Evolutionary conservation across 2,888 invertebrate genomes (phyloP).

Genomic region (Trichogramma evanescens): DNA sequence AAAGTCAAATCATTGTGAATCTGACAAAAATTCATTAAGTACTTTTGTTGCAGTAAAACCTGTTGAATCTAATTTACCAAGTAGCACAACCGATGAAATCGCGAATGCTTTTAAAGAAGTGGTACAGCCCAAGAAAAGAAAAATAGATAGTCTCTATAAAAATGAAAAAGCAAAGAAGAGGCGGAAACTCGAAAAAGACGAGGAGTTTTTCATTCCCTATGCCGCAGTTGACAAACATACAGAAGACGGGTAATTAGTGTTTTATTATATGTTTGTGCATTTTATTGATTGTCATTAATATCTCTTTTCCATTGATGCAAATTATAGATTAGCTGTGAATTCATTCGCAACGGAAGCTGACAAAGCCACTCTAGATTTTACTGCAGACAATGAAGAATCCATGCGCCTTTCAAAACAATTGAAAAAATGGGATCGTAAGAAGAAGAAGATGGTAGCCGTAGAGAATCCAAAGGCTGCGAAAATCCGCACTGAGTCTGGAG

Average conservation of each 20-base stretch:
- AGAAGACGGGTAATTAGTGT: conserved; percentile 62
- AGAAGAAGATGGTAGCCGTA: conserved; percentile 86
- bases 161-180: conserved; percentile 50
- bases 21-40: neutral
- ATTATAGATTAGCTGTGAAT: conserved; percentile 65
- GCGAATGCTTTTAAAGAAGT: conserved; percentile 54
- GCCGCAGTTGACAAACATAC: conserved; percentile 76
- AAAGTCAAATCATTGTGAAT: neutral
- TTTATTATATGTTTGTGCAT: neutral
- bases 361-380: conserved; percentile 74
- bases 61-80: conserved; percentile 33
- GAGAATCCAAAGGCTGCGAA: conserved; percentile 61
- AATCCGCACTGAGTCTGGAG: conserved; percentile 93
- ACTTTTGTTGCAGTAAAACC: conserved; percentile 4
- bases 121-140: conserved; percentile 53
- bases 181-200: conserved; percentile 53
- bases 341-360: conserved; percentile 74
- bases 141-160: conserved; percentile 54
- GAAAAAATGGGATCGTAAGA: conserved; percentile 88
- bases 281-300: neutral
- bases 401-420: conserved; percentile 56
- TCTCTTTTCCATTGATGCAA: neutral
- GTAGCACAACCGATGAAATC: conserved; percentile 53
- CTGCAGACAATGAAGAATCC: conserved; percentile 69
- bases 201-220: conserved; percentile 84